Conservation (phyloP, 2,113 vertebrate genomes). For the Thamnophis sirtalis region DNA sequence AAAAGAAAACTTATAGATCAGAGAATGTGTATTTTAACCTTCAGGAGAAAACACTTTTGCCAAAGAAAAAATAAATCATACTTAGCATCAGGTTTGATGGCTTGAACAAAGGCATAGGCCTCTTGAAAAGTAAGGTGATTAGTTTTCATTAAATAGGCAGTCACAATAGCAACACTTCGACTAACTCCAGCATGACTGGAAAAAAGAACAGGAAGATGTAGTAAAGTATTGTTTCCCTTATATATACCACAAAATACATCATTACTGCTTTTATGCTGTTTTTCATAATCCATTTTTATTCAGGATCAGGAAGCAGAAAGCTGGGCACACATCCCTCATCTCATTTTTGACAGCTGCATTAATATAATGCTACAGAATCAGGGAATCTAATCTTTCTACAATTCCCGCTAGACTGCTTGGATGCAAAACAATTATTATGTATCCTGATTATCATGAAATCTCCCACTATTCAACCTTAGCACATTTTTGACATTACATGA, state of each 20-base stretch:
- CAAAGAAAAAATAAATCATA: constrained; percentile 58
- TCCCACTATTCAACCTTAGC: neutral
- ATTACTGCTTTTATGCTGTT: neutral
- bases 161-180: constrained; percentile 84
- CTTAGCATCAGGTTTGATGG: constrained; percentile 77
- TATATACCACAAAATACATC: neutral
- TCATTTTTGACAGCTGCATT: neutral
- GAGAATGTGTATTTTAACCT: neutral
- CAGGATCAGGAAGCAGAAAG: neutral
- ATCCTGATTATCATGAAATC: neutral
- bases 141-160: constrained; percentile 88
- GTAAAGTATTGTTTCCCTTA: constrained; percentile 30
- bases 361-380: neutral
- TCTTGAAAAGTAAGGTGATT: constrained; percentile 72
- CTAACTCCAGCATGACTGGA: constrained; percentile 85
- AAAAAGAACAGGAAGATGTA: neutral
- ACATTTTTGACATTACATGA: neutral
- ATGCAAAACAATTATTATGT: neutral
- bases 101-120: constrained; percentile 76
- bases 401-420: neutral
- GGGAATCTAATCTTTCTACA: neutral
- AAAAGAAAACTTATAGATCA: neutral
- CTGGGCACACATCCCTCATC: neutral
- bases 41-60: neutral
- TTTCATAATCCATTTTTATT: neutral